Evolutionary conservation across 1,140 invertebrate species (phyloP).

Genomic region (Platorchestia sp.): DNA sequence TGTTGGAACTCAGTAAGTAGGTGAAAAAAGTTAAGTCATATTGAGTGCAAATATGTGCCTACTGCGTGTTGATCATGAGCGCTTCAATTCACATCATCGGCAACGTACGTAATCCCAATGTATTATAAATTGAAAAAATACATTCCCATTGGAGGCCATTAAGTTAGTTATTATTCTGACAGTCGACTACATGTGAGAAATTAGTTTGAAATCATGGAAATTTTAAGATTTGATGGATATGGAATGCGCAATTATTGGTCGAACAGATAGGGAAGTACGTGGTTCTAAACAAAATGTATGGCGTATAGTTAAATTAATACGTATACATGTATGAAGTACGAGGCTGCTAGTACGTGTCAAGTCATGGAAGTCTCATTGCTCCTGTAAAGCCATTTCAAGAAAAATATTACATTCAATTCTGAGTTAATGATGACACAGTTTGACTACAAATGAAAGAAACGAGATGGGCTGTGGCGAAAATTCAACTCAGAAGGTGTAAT

Average conservation of each 20-base stretch:
- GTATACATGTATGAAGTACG: too few species aligned
- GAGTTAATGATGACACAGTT: neutral
- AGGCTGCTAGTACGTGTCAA: neutral
- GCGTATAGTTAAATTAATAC: neutral
- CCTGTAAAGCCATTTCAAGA: neutral
- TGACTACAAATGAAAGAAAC: neutral
- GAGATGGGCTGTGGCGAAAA: neutral
- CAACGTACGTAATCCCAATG: neutral
- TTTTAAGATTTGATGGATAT: neutral
- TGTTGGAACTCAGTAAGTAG: too few species aligned
- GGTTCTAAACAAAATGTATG: neutral
- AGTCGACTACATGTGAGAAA: neutral
- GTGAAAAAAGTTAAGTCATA: too few species aligned
- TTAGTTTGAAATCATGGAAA: neutral
- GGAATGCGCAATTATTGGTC: neutral
- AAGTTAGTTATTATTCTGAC: neutral
- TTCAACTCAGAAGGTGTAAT: neutral
- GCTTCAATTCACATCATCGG: neutral
- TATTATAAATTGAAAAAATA: neutral
- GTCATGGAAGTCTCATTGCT: neutral
- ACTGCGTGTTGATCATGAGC: neutral
- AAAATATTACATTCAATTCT: neutral
- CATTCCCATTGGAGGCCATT: neutral
- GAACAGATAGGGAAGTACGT: neutral
- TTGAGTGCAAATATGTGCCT: neutral